These are phyloP conservation scores for Lates japonicus DNA, from an alignment of 2,797 vertebrate species.

Conservation along the genomic window DNA sequence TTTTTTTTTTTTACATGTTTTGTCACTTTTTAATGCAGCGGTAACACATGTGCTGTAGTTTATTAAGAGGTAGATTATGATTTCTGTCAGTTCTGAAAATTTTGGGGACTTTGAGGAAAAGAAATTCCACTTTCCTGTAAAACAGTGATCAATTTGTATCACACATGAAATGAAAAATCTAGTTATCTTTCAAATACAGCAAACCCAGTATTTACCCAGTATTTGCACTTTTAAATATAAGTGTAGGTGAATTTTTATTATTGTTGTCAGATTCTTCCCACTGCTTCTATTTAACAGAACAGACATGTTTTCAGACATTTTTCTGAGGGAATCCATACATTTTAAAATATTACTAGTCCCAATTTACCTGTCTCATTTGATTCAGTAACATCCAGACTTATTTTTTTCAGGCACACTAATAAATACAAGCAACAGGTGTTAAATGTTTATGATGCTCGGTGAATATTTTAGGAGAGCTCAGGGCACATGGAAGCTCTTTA, in stretches of 20 bases:
- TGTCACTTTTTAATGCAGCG: neutral
- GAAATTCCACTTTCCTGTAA: neutral
- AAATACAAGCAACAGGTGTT: slow-evolving; percentile 64
- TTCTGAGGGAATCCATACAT: neutral
- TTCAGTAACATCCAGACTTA: neutral
- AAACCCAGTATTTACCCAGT: neutral
- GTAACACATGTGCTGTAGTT: neutral
- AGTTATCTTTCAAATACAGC: neutral
- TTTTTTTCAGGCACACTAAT: neutral
- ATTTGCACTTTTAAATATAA: neutral
- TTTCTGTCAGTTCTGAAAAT: neutral
- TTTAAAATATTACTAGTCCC: neutral
- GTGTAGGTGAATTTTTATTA: neutral
- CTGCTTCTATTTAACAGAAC: neutral
- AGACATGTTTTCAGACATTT: neutral
- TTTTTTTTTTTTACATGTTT: neutral
- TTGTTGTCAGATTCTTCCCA: neutral
- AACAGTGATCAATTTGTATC: neutral
- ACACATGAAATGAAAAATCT: neutral
- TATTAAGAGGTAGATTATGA: neutral
- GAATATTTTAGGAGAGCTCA: slow-evolving; percentile 9
- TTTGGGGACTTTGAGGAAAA: neutral
- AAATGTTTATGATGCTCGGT: slow-evolving; percentile 8
- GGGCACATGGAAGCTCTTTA: slow-evolving; percentile 20
- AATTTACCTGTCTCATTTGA: neutral